phyloP scores from a whole-genome alignment of 2,888 invertebrate genomes.

The Pocota personata region DNA sequence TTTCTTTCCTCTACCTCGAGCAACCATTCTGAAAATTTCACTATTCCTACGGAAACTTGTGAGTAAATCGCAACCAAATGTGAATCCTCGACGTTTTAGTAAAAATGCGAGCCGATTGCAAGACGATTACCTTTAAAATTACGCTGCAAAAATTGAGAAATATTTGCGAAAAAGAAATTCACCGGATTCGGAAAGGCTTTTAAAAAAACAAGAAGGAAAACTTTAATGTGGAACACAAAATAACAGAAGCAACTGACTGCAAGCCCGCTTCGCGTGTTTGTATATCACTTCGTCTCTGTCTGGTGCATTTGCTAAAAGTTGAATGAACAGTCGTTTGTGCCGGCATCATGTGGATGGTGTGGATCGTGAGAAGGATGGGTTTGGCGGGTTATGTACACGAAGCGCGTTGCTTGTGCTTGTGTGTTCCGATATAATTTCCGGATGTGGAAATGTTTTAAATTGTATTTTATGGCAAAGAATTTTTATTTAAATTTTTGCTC shows the following conservation, averaged over 20 bases:
- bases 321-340: constrained; percentile 21
- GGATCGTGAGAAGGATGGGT: constrained; percentile 51
- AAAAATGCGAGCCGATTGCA: neutral
- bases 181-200: constrained; percentile 16
- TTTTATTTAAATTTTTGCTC: too few species aligned
- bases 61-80: neutral
- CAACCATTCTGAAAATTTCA: constrained; percentile 55
- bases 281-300: constrained; percentile 33
- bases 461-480: too few species aligned
- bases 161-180: constrained; percentile 7
- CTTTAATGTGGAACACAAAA: constrained; percentile 56
- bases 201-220: constrained; percentile 46
- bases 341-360: constrained; percentile 64
- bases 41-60: neutral
- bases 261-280: constrained; percentile 56
- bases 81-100: neutral
- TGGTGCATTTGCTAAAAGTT: neutral
- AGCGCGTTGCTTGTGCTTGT: neutral
- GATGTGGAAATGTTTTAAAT: neutral
- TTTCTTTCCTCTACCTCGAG: constrained; percentile 65
- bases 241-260: constrained; percentile 53
- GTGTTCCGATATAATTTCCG: constrained; percentile 14
- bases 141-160: neutral
- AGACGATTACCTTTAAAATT: neutral
- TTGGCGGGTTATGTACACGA: constrained; percentile 24